Base-by-base conservation (phyloP, 2,797 vertebrate species). In the Sus cebifrons region DNA sequence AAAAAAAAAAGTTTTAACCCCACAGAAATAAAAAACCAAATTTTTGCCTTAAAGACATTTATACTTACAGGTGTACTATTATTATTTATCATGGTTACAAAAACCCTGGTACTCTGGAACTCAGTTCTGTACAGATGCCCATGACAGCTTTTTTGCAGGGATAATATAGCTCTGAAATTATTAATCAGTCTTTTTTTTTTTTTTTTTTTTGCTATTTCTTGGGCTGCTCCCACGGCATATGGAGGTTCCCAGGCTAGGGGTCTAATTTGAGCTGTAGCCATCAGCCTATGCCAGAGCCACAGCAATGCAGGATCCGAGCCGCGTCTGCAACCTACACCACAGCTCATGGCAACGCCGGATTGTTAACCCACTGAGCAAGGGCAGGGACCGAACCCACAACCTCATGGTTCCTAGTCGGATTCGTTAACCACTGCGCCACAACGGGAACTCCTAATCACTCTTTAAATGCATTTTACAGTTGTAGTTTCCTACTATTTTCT, bases 41-140 rank as follows among this genome's bases (percentile, higher is more conserved):
- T 74, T 64, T 85, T 25, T 93, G 68, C 82, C 86, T 91, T 44
- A 15, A 94, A 96, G 15, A 32, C 75, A 84, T 64, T 65, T 83
- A 56, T 54, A 86, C 20, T 79, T 88, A 83, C 2, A 86, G 21
- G 9, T n/a, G n/a, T 27, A 71, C 62, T 71, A 49, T 40, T 52
- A 87, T 17, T 70, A 71, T 44, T 92, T 58, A 58, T 36, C 56
- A 67, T 8, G 32, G 52, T 52, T 79, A 74, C 25, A 88, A 95
- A 90, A 32, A 78, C 56, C 17, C 15, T 67, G 40, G 13, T 67
- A 77, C 16, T 88, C 49, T 74, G 54, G 21, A 20, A 88, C 84
- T 71, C 71, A 27, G 18, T 86, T 89, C 75, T 1, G 32, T 56
- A 54, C 15, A 89, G 64, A 86, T 68, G 49, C 4, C 40, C 23